Conservation (phyloP, 2,888 invertebrate genomes). For the Baronia brevicornis region DNA sequence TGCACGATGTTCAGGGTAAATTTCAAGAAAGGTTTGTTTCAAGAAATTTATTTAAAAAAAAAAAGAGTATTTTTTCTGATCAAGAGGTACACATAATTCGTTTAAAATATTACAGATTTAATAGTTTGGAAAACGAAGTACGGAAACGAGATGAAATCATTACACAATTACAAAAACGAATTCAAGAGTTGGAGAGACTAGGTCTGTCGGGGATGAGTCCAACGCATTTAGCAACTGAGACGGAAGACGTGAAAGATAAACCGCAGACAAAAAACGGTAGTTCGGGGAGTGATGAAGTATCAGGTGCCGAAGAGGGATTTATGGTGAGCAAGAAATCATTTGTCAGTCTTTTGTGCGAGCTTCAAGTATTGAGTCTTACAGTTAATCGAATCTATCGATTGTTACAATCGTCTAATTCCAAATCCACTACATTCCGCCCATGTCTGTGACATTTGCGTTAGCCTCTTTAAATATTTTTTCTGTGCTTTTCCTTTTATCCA, state of each 20-base stretch:
- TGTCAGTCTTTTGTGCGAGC: too few species aligned
- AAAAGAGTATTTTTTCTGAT: slow-evolving; percentile 3
- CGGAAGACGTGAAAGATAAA: slow-evolving; percentile 22
- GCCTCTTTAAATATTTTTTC: too few species aligned
- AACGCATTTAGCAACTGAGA: slow-evolving; percentile 21
- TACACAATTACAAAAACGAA: slow-evolving; percentile 82
- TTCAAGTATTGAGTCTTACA: too few species aligned
- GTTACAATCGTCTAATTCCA: too few species aligned
- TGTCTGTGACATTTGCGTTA: too few species aligned
- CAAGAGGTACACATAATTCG: neutral
- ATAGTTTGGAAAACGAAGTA: slow-evolving; percentile 87
- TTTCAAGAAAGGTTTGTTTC: slow-evolving; percentile 76
- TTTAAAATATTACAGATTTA: slow-evolving; percentile 67
- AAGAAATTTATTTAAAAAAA: neutral
- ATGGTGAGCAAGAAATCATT: slow-evolving; percentile 60
- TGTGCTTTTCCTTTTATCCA: too few species aligned
- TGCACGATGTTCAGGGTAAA: slow-evolving; percentile 82
- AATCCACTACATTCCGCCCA: too few species aligned
- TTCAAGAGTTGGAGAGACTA: slow-evolving; percentile 78
- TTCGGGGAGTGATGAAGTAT: slow-evolving; percentile 65
- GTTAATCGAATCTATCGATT: too few species aligned
- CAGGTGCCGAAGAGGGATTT: slow-evolving; percentile 63
- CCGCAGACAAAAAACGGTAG: slow-evolving; percentile 45
- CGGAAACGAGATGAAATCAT: slow-evolving; percentile 87
- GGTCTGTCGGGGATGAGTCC: slow-evolving; percentile 35